A percentile compares a stretch with the other conserved stretches of the same genome.
These are phyloP conservation scores for Scophthalmus maximus DNA, from an alignment of 2,113 vertebrate species.

Conservation along the genomic window DNA sequence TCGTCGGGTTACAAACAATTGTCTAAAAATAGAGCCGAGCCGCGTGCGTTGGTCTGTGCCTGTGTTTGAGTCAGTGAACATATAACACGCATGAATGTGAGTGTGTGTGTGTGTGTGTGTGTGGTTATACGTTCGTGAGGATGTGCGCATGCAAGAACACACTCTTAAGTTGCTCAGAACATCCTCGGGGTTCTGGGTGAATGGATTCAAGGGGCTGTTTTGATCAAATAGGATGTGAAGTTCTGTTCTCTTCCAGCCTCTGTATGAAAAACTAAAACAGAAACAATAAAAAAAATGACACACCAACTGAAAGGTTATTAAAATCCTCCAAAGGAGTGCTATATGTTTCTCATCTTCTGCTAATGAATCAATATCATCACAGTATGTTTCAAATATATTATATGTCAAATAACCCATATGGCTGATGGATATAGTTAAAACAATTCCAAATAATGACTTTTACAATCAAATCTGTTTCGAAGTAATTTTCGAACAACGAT, in stretches of 20 bases:
- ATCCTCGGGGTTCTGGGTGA: conserved; percentile 21
- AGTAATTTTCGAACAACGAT: too few species aligned
- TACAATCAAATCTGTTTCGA: too few species aligned
- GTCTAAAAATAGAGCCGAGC: conserved; percentile 67
- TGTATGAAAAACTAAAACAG: conserved; percentile 29
- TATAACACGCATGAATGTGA: conserved; percentile 19
- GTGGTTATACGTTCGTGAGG: too few species aligned
- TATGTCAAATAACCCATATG: too few species aligned
- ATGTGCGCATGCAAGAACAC: conserved; percentile 11
- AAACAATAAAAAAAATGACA: too few species aligned
- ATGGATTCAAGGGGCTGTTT: conserved; percentile 20
- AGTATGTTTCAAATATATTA: not conserved
- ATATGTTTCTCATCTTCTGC: too few species aligned
- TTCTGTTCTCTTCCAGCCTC: conserved; percentile 15
- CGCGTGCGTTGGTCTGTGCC: conserved; percentile 16
- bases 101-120: not conserved
- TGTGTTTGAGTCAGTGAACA: conserved; percentile 39
- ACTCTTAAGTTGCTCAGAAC: conserved; percentile 28
- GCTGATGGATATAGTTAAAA: too few species aligned
- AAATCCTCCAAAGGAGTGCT: too few species aligned
- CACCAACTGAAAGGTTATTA: too few species aligned
- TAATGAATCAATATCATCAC: too few species aligned
- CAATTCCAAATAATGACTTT: not conserved
- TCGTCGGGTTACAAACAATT: conserved; percentile 73
- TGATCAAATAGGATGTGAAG: conserved; percentile 35